A percentile compares a stretch with the other conserved stretches of the same genome.
phyloP scores from a whole-genome alignment of 2,797 vertebrate genomes.

The Bryconaethiops microstoma region DNA sequence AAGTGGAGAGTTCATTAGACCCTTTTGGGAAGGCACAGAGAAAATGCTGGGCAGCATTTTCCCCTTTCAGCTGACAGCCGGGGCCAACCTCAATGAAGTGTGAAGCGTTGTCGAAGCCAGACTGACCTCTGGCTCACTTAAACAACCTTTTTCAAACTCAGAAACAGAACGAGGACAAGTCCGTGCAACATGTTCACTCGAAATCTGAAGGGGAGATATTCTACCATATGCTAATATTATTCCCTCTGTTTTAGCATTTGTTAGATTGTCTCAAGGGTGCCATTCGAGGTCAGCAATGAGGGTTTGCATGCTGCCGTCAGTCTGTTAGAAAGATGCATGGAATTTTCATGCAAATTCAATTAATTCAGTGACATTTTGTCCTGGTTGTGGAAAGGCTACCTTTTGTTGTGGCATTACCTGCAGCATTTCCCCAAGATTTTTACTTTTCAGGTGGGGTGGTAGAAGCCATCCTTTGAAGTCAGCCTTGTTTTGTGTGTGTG shows the following conservation, averaged over 20 bases:
- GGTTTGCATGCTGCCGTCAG: no score
- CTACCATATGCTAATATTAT: background rate
- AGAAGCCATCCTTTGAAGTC: no score
- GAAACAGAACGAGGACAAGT: background rate
- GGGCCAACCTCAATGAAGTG: constrained; percentile 34
- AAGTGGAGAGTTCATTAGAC: background rate
- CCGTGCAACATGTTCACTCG: background rate
- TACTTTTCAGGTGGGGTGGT: no score
- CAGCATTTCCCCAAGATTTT: no score
- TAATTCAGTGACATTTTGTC: background rate
- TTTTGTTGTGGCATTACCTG: background rate
- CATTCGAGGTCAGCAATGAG: background rate
- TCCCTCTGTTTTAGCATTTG: background rate
- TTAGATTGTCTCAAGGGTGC: background rate
- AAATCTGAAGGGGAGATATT: constrained; percentile 22
- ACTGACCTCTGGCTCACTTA: constrained; percentile 26
- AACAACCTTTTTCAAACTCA: background rate
- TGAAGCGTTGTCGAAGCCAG: constrained; percentile 25
- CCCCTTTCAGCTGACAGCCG: constrained; percentile 29
- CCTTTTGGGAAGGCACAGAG: background rate
- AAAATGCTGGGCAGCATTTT: constrained; percentile 21
- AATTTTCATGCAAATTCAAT: background rate
- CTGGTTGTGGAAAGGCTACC: background rate
- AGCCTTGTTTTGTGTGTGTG: no score
- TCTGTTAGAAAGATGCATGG: background rate